These are phyloP conservation scores for Biston stratarius DNA, from an alignment of 2,888 invertebrate species.

Conservation along the genomic window DNA sequence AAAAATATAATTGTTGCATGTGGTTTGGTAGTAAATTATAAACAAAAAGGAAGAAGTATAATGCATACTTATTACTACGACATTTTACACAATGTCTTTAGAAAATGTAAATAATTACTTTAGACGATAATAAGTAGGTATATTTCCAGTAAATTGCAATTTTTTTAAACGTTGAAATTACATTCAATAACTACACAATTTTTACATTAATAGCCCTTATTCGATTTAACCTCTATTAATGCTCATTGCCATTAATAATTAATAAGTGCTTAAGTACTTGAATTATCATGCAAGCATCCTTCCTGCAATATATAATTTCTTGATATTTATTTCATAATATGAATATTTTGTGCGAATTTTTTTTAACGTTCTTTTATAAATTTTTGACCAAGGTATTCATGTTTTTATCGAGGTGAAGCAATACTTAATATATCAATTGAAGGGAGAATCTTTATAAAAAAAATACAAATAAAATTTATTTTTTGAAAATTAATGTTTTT, in stretches of 20 bases:
- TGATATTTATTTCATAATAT: slow-evolving; percentile 6
- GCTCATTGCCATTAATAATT: slow-evolving; percentile 40
- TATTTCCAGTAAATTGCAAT: slow-evolving; percentile 26
- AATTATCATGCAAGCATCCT: slow-evolving; percentile 31
- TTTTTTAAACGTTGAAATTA: slow-evolving; percentile 37
- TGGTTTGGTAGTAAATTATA: not conserved
- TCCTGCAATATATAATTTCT: slow-evolving; percentile 26
- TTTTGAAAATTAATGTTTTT: no score
- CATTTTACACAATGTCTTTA: slow-evolving; percentile 1
- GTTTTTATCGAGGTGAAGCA: no score
- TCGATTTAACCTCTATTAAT: slow-evolving; percentile 37
- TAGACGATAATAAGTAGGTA: not conserved
- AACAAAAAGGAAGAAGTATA: not conserved
- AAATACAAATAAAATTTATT: no score
- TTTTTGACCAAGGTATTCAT: no score
- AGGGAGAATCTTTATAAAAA: no score
- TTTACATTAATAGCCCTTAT: slow-evolving; percentile 33
- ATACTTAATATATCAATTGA: no score
- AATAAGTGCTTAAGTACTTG: slow-evolving; percentile 32
- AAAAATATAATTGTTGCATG: not conserved
- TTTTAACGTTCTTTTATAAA: not conserved
- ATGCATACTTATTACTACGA: not conserved
- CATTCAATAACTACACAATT: slow-evolving; percentile 35
- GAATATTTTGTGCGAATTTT: slow-evolving; percentile 9
- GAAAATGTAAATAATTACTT: slow-evolving; percentile 5